phyloP scores from a whole-genome alignment of 1,140 invertebrate species.

The Ceratina calcarata region DNA sequence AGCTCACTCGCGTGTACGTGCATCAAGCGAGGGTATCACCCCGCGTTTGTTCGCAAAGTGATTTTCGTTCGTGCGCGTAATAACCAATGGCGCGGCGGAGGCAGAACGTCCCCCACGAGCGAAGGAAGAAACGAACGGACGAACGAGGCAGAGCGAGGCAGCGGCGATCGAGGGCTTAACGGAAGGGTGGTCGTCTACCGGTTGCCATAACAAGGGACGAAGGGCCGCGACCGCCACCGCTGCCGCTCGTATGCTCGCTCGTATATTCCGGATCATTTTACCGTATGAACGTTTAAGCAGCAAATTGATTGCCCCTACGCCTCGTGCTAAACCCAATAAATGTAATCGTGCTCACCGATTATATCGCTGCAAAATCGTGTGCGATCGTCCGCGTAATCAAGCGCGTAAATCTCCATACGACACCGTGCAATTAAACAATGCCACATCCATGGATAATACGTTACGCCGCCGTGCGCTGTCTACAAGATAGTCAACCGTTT shows the following conservation, averaged over 20 bases:
- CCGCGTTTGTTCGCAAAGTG: slow-evolving; percentile 39
- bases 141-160: neutral
- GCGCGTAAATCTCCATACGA: slow-evolving; percentile 35
- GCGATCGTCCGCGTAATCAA: slow-evolving; percentile 40
- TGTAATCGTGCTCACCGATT: slow-evolving; percentile 47
- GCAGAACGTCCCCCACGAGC: slow-evolving; percentile 13
- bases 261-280: slow-evolving; percentile 54
- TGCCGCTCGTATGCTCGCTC: neutral
- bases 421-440: slow-evolving; percentile 13
- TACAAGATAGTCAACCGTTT: neutral
- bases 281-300: slow-evolving; percentile 53
- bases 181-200: slow-evolving; percentile 44
- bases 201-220: slow-evolving; percentile 48
- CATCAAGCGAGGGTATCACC: slow-evolving; percentile 4
- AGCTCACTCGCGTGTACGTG: too few relatives aligned
- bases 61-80: slow-evolving; percentile 50
- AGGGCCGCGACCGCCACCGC: neutral
- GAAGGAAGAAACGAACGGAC: neutral
- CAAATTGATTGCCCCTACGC: slow-evolving; percentile 48
- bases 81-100: slow-evolving; percentile 32
- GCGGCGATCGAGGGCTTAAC: slow-evolving; percentile 41
- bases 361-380: slow-evolving; percentile 33
- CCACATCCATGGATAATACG: neutral
- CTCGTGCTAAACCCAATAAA: slow-evolving; percentile 51
- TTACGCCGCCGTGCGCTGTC: neutral